Evolutionary conservation across 2,888 invertebrate genomes (phyloP).

Genomic region (Margaritifera margaritifera): DNA sequence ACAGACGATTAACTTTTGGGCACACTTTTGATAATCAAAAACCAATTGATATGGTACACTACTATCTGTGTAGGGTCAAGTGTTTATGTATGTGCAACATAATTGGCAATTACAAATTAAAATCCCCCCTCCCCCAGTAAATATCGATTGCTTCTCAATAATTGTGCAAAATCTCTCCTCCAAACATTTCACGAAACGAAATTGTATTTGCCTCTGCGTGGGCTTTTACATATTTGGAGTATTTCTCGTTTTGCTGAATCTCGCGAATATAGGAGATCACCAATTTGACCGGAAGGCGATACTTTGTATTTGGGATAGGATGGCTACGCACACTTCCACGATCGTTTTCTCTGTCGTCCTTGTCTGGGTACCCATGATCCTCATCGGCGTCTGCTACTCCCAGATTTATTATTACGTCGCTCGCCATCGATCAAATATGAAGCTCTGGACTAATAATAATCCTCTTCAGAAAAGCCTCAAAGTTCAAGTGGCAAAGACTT

Average conservation of each 20-base stretch:
- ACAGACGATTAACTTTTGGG: too few species aligned
- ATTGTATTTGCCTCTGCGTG: constrained; percentile 35
- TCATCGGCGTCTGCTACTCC: constrained; percentile 32
- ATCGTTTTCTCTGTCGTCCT: constrained; percentile 41
- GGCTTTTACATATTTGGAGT: constrained; percentile 34
- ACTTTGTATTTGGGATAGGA: constrained; percentile 50
- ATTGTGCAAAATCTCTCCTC: constrained; percentile 18
- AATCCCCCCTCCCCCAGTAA: too few species aligned
- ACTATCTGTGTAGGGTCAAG: too few species aligned
- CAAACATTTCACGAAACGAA: constrained; percentile 31
- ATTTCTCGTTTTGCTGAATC: constrained; percentile 31
- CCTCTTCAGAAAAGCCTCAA: not conserved
- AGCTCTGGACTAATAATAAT: not conserved
- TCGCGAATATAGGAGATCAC: constrained; percentile 41
- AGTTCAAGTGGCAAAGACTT: constrained; percentile 34
- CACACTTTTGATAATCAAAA: too few species aligned
- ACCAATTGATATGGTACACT: too few species aligned
- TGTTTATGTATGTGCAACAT: too few species aligned
- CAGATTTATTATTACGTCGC: too few species aligned
- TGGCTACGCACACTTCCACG: constrained; percentile 39
- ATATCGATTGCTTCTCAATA: too few species aligned
- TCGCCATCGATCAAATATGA: too few species aligned
- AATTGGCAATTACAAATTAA: too few species aligned
- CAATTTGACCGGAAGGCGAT: constrained; percentile 42
- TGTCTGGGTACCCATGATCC: constrained; percentile 41